Evolutionary conservation across 2,797 vertebrate species (phyloP), one percentile per base, ranked within the genome.

Genomic region (Coregonus sp.): DNA sequence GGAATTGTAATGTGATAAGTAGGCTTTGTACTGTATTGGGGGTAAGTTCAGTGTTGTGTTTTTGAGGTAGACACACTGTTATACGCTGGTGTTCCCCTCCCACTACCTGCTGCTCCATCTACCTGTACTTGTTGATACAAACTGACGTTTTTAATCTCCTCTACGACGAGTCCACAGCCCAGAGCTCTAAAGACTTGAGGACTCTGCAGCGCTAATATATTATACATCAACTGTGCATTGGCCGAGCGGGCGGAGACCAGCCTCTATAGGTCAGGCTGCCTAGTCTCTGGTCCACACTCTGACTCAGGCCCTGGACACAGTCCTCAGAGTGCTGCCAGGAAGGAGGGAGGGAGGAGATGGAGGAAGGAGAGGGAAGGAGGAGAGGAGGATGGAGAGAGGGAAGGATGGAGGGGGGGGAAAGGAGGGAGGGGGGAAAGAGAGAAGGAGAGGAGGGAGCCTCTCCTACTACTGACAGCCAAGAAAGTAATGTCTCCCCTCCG

Each of bases 171-270:
- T 70, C n/a, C 71, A 56, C 52, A 73, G 75, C 73, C 78, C 78
- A 70, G 79, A 75, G 80, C n/a, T n/a, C 73, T 66, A 70, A 40
- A 78, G 51, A 75, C 79, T 76, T 76, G 81, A 85, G 83, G 82
- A 83, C 69, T 79, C 51, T 67, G 80, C 81, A 75, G 37, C 61
- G 74, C 61, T 76, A 56, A 77, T 79, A 65, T 76, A 56, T 75
- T 79, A 65, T 73, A 52, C 65, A 76, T 85, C n/a, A 82, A 80
- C 72, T 79, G n/a, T 40, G 35, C 25, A 50, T 70, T 50, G 11
- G n/a, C 69, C 40, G 66, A n/a, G 1, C 2, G 5, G 56, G 56
- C 15, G 5, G 18, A 59, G 25, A 7, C 1, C 4, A 59, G 56
- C 51, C 66, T 4, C 47, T 14, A 37, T 47, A 29, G 65, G 47